A percentile compares a stretch with the other conserved stretches of the same genome.
Evolutionary conservation across 2,797 vertebrate genomes (phyloP).

Genomic region (Aeoliscus strigatus): DNA sequence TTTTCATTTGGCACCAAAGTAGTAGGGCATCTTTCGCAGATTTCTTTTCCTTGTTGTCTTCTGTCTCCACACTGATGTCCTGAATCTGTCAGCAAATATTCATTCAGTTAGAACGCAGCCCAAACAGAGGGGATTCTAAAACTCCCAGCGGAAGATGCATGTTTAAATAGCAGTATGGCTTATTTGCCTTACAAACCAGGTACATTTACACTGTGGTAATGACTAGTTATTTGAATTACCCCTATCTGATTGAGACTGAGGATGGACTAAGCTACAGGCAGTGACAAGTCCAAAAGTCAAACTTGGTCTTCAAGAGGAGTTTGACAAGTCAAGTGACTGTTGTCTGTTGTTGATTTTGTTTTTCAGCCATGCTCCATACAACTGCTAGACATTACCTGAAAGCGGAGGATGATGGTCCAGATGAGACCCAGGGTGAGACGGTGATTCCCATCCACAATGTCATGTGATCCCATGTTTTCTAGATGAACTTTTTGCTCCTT

Average conservation of each 20-base stretch:
- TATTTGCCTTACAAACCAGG: constrained; percentile 2
- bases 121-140: background rate
- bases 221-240: background rate
- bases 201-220: background rate
- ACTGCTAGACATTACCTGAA: constrained; percentile 77
- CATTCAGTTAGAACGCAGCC: constrained; percentile 3
- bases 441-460: constrained; percentile 93
- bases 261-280: constrained; percentile 13
- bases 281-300: constrained; percentile 25
- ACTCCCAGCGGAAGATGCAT: background rate
- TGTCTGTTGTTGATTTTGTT: too few relatives aligned
- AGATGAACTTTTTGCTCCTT: constrained; percentile 93
- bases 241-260: constrained; percentile 15
- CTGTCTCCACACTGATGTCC: constrained; percentile 94
- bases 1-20: constrained; percentile 97
- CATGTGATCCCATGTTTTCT: constrained; percentile 94
- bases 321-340: too few relatives aligned
- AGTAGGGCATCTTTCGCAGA: constrained; percentile 93
- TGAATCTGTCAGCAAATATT: constrained; percentile 79
- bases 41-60: constrained; percentile 92
- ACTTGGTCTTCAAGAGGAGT: background rate
- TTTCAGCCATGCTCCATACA: too few relatives aligned
- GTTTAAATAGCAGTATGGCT: background rate
- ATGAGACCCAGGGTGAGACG: constrained; percentile 90
- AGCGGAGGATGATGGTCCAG: constrained; percentile 94